Percentiles rank a stretch among this genome's conserved stretches.
phyloP scores from a whole-genome alignment of 2,113 vertebrate genomes.

The western clawed frog (Xenopus tropicalis) region DNA sequence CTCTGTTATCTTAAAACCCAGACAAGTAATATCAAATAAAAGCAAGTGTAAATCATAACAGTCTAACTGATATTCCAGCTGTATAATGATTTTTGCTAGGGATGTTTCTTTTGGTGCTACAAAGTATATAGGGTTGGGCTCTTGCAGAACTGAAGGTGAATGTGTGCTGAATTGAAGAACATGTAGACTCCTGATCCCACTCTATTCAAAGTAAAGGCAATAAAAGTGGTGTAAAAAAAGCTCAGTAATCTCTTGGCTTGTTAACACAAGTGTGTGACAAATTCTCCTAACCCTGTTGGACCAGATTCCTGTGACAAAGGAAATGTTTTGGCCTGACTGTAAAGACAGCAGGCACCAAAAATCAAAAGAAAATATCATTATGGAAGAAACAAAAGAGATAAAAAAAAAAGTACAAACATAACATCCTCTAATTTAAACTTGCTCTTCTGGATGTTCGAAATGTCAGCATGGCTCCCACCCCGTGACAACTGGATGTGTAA shows the following conservation, averaged over 20 bases:
- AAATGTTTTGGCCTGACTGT: conserved; percentile 2
- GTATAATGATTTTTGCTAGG: no score
- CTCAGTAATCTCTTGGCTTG: not conserved
- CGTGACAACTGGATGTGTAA: not conserved
- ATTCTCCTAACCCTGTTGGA: not conserved
- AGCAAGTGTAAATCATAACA: not conserved
- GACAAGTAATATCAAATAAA: no score
- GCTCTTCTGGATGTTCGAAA: conserved; percentile 28
- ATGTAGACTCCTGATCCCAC: not conserved
- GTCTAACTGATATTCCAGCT: not conserved
- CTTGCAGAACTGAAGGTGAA: not conserved
- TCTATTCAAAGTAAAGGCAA: not conserved
- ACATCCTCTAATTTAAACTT: conserved; percentile 9
- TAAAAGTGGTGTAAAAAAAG: conserved; percentile 10
- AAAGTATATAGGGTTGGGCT: not conserved
- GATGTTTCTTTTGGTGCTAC: not conserved
- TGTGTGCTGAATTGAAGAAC: not conserved
- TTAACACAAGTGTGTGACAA: conserved; percentile 14
- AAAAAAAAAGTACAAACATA: conserved; percentile 14
- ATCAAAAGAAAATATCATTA: conserved; percentile 23
- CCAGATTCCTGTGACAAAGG: conserved; percentile 28
- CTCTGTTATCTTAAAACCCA: no score
- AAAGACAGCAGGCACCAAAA: conserved; percentile 9
- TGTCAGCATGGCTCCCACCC: not conserved
- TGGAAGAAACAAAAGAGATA: not conserved